Percentiles rank a stretch among this genome's conserved stretches.
phyloP scores from a whole-genome alignment of 2,888 invertebrate genomes.

The Agriopis leucophaearia region DNA sequence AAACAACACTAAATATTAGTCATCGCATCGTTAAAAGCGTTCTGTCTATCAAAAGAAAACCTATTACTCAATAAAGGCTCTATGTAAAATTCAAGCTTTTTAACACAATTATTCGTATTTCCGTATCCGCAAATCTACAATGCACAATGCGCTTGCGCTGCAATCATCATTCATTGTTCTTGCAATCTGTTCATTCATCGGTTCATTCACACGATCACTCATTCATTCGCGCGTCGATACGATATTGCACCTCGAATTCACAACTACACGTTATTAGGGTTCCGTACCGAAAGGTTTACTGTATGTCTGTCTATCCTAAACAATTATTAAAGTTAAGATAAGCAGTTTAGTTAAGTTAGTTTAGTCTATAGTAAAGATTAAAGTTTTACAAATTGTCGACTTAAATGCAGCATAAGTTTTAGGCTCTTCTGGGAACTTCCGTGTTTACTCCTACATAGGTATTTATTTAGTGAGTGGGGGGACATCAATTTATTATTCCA shows the following conservation, averaged over 20 bases:
- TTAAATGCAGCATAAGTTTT: neutral
- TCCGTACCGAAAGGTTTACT: too few relatives aligned
- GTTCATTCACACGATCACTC: conserved; percentile 28
- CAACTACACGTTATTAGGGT: conserved; percentile 18
- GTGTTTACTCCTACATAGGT: neutral
- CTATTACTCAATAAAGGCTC: neutral
- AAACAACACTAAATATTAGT: neutral
- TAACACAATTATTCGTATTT: conserved; percentile 26
- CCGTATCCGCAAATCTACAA: conserved; percentile 30
- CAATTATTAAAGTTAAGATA: too few relatives aligned
- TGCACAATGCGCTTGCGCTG: conserved; percentile 21
- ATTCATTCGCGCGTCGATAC: conserved; percentile 28
- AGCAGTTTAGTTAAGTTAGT: too few relatives aligned
- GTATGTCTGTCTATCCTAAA: too few relatives aligned
- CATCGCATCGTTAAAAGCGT: neutral
- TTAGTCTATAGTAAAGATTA: too few relatives aligned
- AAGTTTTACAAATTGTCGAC: neutral
- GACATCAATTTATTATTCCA: conserved; percentile 1
- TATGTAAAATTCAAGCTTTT: neutral
- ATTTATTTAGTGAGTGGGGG: conserved; percentile 1
- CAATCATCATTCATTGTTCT: conserved; percentile 19
- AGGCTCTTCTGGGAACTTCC: too few relatives aligned
- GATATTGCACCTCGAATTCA: conserved; percentile 25
- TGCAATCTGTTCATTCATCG: conserved; percentile 31
- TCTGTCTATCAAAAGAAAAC: neutral